Conservation (phyloP, 2,113 vertebrate genomes). For the Myiozetetes cayanensis region DNA sequence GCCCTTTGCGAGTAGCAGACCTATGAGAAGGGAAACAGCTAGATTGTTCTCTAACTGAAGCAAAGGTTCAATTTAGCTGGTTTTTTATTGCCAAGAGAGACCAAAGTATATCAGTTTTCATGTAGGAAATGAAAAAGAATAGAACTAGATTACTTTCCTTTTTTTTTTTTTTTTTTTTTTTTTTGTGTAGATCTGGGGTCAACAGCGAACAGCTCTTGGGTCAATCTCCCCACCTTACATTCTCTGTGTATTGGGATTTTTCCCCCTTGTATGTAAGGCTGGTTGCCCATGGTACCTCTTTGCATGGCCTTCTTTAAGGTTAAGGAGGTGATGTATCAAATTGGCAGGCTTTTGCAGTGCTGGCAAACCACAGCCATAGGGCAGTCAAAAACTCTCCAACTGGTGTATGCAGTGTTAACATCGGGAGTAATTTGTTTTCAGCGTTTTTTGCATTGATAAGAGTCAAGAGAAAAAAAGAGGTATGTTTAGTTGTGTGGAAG, state of each 20-base stretch:
- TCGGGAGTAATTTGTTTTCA: constrained; percentile 13
- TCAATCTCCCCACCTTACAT: constrained; percentile 13
- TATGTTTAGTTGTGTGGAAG: constrained; percentile 53
- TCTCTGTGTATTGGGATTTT: neutral
- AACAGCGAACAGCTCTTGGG: constrained; percentile 38
- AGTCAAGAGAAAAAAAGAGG: constrained; percentile 43
- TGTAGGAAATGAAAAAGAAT: constrained; percentile 67
- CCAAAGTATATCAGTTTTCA: constrained; percentile 48
- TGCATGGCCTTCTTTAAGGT: neutral
- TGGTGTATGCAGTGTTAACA: neutral
- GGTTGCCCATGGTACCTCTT: rapidly evolving
- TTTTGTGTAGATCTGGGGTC: constrained; percentile 46
- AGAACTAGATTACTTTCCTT: constrained; percentile 57
- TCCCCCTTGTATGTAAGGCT: neutral
- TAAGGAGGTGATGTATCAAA: neutral
- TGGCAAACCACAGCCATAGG: neutral
- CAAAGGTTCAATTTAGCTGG: constrained; percentile 37
- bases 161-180: constrained; percentile 47
- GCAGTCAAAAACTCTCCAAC: neutral
- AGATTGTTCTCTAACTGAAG: constrained; percentile 33
- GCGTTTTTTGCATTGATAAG: constrained; percentile 55
- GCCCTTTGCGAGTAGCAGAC: neutral
- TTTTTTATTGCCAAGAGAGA: constrained; percentile 25
- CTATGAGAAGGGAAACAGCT: constrained; percentile 1
- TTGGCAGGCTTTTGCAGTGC: neutral